Evolutionary conservation across 2,113 vertebrate genomes (phyloP), one percentile per base, ranked within the genome.

Genomic region (Thalassarche chlororhynchos): DNA sequence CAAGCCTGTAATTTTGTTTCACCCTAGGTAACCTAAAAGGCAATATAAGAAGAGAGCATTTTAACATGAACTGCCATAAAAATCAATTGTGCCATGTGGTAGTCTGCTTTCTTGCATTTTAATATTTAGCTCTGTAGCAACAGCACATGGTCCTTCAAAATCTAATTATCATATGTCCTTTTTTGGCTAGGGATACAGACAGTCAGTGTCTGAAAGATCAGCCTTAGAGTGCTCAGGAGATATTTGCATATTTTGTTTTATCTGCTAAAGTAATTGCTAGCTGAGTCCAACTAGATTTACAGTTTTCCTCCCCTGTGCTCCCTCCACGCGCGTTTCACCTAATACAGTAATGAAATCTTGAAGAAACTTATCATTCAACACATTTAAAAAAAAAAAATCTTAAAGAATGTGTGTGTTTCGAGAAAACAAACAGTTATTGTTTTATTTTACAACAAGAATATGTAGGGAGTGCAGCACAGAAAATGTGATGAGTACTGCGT

Each of bases 21-120:
- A 98, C 95, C 95, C 98, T 97, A 98, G 96, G 97, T 97, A 98
- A 98, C 98, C 98, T 98, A 98, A 94, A 98, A 98, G 69, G 90
- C 82, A 97, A 98, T 91, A 96, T 92, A 98, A 97, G 96, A 93
- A 98, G 85, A 98, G 88, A 96, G 93, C 81, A 97, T 95, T 98
- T 98, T 96, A 98, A 94, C 97, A 97, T 92, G 97, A 86, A 92
- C 31, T 92, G 78, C 76, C 93, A 97, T 97, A 81, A 98, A 97
- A 97, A 93, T 42, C 91, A 90, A 84, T 58, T 15, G 69, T 93
- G 95, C 92, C 95, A 97, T 96, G 84, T 97, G 96, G 93, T 75
- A 92, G 79, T 80, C 95, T 96, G 95, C 58, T 97, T 98, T 95
- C 87, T 78, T 89, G 91, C 82, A 90, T 94, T 96, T 97, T 96